Evolutionary conservation across 30 jellyfish, hydroid and myxozoan genomes (phyloP), one percentile per base, ranked within the genome.

Genomic region (Cassiopea andromeda): DNA sequence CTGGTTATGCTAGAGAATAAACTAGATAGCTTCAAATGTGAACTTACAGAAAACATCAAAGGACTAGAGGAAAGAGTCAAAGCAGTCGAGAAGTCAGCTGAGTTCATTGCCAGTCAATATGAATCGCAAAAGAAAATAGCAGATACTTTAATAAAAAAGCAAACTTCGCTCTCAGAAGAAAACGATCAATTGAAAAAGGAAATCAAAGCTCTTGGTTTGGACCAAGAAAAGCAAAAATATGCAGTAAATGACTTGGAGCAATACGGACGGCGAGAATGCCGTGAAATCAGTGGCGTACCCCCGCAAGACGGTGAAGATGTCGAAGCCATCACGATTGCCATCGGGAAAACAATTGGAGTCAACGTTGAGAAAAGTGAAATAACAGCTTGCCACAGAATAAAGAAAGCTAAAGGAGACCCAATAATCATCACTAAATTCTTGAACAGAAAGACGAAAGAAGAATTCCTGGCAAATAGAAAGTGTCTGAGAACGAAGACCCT

Each of bases 211-310:
- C 64, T 50, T 50, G 8, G 64, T 50, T 18, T 69, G 60, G 43
- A 45, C 7, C 9, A 45, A 46, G 38, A 44, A n/a, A 8, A n/a
- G 19, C 67, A 2, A 9, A 50, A 50, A 50, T 9, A 2, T 5
- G 64, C 64, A 9, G 5, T 50, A 50, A 64, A 82, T 82, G 91
- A 64, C 38, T 82, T 82, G 19, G 73, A 82, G 50, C 91, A 82
- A 71, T 82, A 82, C 27, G 85, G 91, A 8, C 4, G 85, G 2
- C 46, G 91, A 1, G 91, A 82, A 9, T 44, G 49, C 19, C 2
- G 61, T 2, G 83, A 82, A 27, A 43, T 82, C 2, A 47, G 83
- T 82, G 91, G 91, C 5, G 72, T 82, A 6, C 91, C 91, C 46
- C 82, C 9, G 48, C n/a, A 7, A 44, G 74, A 82, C 6, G 73